Evolutionary conservation across 2,113 vertebrate genomes (phyloP), one percentile per base, ranked within the genome.

Genomic region (Lathamus discolor): DNA sequence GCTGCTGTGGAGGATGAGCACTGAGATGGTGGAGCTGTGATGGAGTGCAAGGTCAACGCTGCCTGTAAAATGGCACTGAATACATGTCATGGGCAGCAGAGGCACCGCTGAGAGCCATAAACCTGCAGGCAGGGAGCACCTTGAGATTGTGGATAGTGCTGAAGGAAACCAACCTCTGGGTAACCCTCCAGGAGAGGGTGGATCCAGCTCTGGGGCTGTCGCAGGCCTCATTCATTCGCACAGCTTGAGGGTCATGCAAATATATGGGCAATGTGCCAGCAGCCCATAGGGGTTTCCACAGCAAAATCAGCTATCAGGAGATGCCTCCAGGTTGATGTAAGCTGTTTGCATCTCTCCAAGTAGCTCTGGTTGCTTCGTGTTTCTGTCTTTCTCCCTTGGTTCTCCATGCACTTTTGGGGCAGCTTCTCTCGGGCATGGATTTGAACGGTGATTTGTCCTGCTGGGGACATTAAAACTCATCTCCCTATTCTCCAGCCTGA

Each of bases 171-270:
- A 69, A 2, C 10, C 27, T 52, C 18, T 79, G 44, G 81, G 37
- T 31, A 90, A 0, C 25, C 13, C 31, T 94, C 15, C 33, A 44
- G 44, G 44, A 69, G 52, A 85, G n/a, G 17, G 27, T 57, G 57
- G n/a, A 33, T 90, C 25, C 84, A 66, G 41, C 54, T 70, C 37
- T 33, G 57, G 14, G 46, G 28, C 22, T 73, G 28, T 55, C 27
- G 18, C 0, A 0, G 49, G 43, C 19, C 39, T 68, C 8, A 7
- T 63, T 46, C 8, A 2, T 63, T 80, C 54, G 66, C 44, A 20
- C 1, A 1, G 17, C 54, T 49, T 57, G 49, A 86, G 52, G n/a
- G 28, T 49, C 59, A 77, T 92, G 66, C 35, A 77, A 31, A 62
- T 20, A 20, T 3, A 16, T 16, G 13, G 57, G 63, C 49, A 28